phyloP scores from a whole-genome alignment of 2,888 invertebrate species.

The Galeruca laticollis region DNA sequence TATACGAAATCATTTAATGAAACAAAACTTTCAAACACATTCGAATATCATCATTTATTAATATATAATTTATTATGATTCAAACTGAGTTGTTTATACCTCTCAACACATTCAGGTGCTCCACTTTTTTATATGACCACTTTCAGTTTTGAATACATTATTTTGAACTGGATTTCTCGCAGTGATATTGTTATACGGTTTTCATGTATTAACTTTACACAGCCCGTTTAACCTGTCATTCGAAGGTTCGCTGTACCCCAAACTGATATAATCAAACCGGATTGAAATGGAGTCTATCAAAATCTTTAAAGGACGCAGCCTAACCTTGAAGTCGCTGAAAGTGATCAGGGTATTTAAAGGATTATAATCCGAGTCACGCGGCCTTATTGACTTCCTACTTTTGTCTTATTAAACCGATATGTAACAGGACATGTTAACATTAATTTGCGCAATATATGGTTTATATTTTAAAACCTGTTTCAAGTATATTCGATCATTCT shows the following conservation, averaged over 20 bases:
- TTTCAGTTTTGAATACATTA: neutral
- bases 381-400: constrained; percentile 19
- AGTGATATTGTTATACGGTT: neutral
- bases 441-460: neutral
- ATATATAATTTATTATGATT: neutral
- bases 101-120: neutral
- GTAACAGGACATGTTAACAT: neutral
- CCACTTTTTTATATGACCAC: constrained; percentile 2
- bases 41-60: neutral
- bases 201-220: neutral
- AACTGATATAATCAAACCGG: constrained; percentile 23
- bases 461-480: neutral
- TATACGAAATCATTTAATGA: neutral
- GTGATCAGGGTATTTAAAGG: constrained; percentile 11
- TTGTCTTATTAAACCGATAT: constrained; percentile 4
- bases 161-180: constrained; percentile 5
- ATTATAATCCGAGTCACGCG: constrained; percentile 8
- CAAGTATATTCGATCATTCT: neutral
- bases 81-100: neutral
- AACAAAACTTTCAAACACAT: neutral
- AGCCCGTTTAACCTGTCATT: constrained; percentile 11
- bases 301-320: constrained; percentile 9
- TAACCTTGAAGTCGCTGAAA: constrained; percentile 9
- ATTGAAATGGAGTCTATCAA: constrained; percentile 24
- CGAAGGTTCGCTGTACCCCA: constrained; percentile 15